Percentiles rank a stretch among this genome's conserved stretches.
phyloP scores from a whole-genome alignment of 2,797 vertebrate genomes.

The Gymnoscopelus braueri region DNA sequence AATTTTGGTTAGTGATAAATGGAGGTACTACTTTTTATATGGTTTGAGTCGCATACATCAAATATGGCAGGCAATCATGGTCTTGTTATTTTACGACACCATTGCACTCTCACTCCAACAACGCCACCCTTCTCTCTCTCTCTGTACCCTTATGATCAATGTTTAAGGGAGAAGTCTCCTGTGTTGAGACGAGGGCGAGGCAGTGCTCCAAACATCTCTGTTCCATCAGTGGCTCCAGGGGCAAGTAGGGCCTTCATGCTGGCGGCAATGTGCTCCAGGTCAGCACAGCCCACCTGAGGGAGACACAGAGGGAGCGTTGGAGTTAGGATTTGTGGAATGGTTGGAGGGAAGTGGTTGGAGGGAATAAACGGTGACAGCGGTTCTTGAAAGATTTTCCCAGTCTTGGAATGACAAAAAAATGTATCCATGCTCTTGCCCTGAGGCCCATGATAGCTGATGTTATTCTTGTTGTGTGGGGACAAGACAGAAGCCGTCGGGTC shows the following conservation, averaged over 20 bases:
- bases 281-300: conserved; percentile 86
- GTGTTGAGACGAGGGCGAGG: conserved; percentile 93
- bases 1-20: conserved; percentile 7
- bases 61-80: conserved; percentile 28
- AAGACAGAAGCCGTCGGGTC: neutral
- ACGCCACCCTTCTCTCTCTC: neutral
- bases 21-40: conserved; percentile 31
- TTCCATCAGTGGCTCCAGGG: conserved; percentile 87
- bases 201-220: conserved; percentile 92
- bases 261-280: conserved; percentile 92
- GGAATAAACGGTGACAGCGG: too few relatives aligned
- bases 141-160: conserved; percentile 60
- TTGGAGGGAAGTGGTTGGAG: too few relatives aligned
- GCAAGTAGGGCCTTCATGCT: conserved; percentile 92
- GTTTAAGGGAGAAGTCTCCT: conserved; percentile 89
- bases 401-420: neutral
- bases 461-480: neutral
- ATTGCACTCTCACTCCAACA: conserved; percentile 9
- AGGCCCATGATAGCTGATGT: neutral
- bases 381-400: neutral
- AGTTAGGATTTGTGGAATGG: neutral
- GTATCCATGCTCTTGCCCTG: too few relatives aligned
- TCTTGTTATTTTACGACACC: neutral
- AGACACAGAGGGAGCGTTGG: neutral
- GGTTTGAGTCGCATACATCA: conserved; percentile 49